These are phyloP conservation scores for Anser cygnoides DNA, from an alignment of 2,113 vertebrate species.

Conservation along the genomic window DNA sequence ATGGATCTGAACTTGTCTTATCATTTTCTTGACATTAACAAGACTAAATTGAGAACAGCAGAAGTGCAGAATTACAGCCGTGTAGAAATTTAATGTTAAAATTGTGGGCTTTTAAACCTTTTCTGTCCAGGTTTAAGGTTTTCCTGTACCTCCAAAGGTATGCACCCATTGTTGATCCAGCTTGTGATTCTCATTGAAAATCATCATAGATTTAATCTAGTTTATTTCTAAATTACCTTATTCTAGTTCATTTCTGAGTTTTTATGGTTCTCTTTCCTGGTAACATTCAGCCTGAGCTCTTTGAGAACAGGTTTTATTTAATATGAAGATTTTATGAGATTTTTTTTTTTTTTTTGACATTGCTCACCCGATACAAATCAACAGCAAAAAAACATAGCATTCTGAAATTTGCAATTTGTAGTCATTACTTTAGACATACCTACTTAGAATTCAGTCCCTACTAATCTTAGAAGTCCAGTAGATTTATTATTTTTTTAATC, in stretches of 20 bases:
- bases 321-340: not conserved
- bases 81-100: not conserved
- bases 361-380: not conserved
- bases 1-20: accelerated
- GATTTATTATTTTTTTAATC: not conserved
- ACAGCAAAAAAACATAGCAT: not conserved
- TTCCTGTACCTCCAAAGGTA: not conserved
- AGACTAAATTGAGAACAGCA: not conserved
- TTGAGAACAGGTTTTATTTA: not conserved
- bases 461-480: not conserved
- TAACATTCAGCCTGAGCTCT: not conserved
- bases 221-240: not conserved
- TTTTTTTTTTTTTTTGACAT: not conserved
- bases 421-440: not conserved
- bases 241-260: not conserved
- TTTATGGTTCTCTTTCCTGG: not conserved
- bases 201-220: not conserved
- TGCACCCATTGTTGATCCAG: not conserved
- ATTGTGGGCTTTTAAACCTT: not conserved
- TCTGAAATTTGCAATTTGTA: not conserved
- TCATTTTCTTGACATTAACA: not conserved
- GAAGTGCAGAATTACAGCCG: not conserved
- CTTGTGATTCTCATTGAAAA: not conserved
- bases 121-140: not conserved
- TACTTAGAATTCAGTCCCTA: not conserved